Conservation (phyloP, 2,113 vertebrate genomes). For the Phyllopteryx taeniolatus region DNA sequence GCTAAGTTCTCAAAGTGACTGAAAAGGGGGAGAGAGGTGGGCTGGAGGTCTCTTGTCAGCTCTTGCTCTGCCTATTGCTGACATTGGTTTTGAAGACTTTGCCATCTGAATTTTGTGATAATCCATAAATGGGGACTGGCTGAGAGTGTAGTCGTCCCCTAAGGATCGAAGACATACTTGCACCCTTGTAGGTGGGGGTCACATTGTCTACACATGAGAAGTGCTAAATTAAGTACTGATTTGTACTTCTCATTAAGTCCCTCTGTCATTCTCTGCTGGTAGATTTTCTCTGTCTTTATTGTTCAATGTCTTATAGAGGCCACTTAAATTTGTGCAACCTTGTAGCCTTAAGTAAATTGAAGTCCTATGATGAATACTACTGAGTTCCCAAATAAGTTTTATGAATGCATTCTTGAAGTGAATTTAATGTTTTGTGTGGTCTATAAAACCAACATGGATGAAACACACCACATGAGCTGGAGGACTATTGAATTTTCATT, state of each 20-base stretch:
- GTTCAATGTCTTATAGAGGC: constrained; percentile 16
- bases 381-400: neutral
- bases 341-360: constrained; percentile 3
- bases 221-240: constrained; percentile 26
- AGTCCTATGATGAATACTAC: neutral
- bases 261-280: constrained; percentile 6
- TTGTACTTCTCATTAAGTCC: constrained; percentile 23
- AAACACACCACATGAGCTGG: neutral
- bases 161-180: constrained; percentile 37
- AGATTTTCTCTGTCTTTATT: constrained; percentile 5
- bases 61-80: constrained; percentile 60
- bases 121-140: constrained; percentile 55
- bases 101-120: constrained; percentile 63
- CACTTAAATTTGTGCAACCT: constrained; percentile 12
- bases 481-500: neutral
- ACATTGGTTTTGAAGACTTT: constrained; percentile 65
- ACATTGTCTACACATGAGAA: constrained; percentile 14
- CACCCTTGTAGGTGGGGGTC: constrained; percentile 38
- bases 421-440: constrained; percentile 9
- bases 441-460: constrained; percentile 10
- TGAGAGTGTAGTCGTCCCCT: constrained; percentile 46
- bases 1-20: constrained; percentile 69
- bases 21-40: constrained; percentile 10
- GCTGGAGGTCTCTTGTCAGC: constrained; percentile 60
- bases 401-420: constrained; percentile 18